Conservation (phyloP, 2,888 invertebrate species). For the Ophonus ardosiacus region DNA sequence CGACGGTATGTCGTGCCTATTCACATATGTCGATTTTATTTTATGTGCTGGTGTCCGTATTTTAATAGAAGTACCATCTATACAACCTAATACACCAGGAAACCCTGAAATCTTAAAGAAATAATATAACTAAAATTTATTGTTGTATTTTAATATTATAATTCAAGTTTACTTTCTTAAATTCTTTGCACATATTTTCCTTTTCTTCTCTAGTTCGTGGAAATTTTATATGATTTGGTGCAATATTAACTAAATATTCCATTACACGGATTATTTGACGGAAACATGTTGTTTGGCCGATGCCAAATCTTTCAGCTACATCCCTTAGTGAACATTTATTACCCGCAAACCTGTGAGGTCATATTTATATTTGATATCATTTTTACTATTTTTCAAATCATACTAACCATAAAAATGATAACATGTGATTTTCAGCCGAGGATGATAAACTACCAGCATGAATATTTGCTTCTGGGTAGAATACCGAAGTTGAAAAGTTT, state of each 20-base stretch:
- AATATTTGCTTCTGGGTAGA: neutral
- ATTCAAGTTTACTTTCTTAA: neutral
- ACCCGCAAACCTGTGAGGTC: conserved; percentile 51
- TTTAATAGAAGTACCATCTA: neutral
- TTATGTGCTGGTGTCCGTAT: too few relatives aligned
- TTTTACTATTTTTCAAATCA: too few relatives aligned
- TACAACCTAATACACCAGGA: neutral
- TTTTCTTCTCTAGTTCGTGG: conserved; percentile 4
- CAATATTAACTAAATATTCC: conserved; percentile 22
- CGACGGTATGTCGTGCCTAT: too few relatives aligned
- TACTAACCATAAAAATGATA: conserved; percentile 15
- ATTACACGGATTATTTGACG: conserved; percentile 51
- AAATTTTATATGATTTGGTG: conserved; percentile 16
- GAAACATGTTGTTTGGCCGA: conserved; percentile 46
- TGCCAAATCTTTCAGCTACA: conserved; percentile 57
- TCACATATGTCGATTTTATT: too few relatives aligned
- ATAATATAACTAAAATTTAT: neutral
- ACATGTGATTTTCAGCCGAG: conserved; percentile 23
- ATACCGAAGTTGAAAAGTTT: neutral
- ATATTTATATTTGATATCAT: too few relatives aligned
- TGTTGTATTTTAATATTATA: neutral
- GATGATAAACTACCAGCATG: conserved; percentile 5
- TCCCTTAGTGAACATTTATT: conserved; percentile 62
- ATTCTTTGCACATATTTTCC: neutral
- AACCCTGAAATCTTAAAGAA: conserved; percentile 5